Conservation (phyloP, 1,140 invertebrate species). For the Diachasma alloeum region DNA sequence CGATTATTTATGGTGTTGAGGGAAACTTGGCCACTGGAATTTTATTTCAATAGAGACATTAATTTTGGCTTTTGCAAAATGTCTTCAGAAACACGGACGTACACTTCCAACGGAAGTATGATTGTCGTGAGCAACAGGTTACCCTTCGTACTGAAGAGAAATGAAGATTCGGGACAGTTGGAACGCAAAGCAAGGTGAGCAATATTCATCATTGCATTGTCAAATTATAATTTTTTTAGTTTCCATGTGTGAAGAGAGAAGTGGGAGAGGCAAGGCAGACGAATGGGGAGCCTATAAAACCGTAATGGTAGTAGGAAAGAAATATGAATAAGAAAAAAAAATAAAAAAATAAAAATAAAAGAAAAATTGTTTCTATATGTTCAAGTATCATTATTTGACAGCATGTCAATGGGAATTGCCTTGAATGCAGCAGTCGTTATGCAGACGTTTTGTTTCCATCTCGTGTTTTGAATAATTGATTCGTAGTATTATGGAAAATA, state of each 20-base stretch:
- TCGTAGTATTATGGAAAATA: neutral
- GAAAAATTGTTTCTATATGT: too few species aligned
- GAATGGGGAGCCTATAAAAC: too few species aligned
- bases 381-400: too few species aligned
- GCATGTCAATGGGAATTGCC: too few species aligned
- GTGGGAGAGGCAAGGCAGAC: too few species aligned
- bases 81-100: constrained; percentile 56
- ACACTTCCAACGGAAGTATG: constrained; percentile 73
- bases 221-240: too few species aligned
- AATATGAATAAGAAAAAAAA: too few species aligned
- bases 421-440: too few species aligned
- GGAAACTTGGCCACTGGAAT: neutral
- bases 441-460: too few species aligned
- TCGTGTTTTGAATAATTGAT: neutral
- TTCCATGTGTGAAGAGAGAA: too few species aligned
- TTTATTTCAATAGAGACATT: neutral
- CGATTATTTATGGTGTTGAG: neutral
- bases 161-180: constrained; percentile 74
- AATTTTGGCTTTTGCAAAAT: constrained; percentile 26
- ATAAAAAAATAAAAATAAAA: too few species aligned
- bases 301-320: too few species aligned
- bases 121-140: constrained; percentile 91
- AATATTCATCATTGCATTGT: neutral
- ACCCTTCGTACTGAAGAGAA: constrained; percentile 83
- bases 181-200: constrained; percentile 84